Evolutionary conservation across 1,140 invertebrate genomes (phyloP).

Genomic region (Chironomus tepperi): DNA sequence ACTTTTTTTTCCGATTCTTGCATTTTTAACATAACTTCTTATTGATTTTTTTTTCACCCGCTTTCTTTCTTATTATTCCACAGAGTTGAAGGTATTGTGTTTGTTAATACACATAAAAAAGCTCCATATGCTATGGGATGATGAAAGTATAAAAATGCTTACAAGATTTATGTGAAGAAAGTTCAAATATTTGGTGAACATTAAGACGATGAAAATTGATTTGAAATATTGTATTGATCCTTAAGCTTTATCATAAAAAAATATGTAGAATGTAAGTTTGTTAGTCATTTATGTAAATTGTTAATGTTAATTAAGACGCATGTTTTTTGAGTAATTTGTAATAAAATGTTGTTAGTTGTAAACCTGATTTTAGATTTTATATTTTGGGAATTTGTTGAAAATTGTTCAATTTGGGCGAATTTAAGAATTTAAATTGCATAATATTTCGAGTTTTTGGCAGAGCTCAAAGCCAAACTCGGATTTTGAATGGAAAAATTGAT

Average conservation of each 20-base stretch:
- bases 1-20: too few relatives aligned
- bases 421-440: too few relatives aligned
- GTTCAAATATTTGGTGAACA: neutral
- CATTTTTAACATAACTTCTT: neutral
- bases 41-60: neutral
- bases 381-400: too few relatives aligned
- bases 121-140: conserved; percentile 16
- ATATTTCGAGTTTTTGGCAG: too few relatives aligned
- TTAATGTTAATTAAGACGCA: neutral
- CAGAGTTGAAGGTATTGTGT: neutral
- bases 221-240: neutral
- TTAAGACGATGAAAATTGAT: neutral
- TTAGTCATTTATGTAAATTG: neutral
- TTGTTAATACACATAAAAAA: conserved; percentile 16
- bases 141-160: neutral
- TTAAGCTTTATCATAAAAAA: neutral
- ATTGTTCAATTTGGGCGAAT: too few relatives aligned
- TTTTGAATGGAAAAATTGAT: too few relatives aligned
- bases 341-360: neutral
- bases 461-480: too few relatives aligned
- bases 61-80: neutral
- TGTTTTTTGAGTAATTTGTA: neutral
- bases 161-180: neutral
- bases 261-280: neutral
- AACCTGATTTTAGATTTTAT: too few relatives aligned